Evolutionary conservation across 2,888 invertebrate species (phyloP), one percentile per base, ranked within the genome.

Genomic region (Drosophila mercatorum): DNA sequence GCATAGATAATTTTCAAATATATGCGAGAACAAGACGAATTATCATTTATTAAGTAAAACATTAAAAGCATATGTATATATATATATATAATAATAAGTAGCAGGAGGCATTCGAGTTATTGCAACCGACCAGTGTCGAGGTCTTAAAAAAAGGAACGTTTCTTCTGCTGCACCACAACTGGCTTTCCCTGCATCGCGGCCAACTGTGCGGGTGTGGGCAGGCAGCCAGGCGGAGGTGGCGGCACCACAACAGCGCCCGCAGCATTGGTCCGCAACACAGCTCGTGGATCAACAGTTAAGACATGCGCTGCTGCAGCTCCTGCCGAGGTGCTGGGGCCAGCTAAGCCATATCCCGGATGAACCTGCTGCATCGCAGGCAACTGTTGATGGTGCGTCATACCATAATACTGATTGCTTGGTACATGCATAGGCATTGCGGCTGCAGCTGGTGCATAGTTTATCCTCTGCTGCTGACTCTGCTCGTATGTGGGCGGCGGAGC

Each of bases 151-250:
- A 92, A 90, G 11, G 89, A 84, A 49, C 88, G 91, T 38, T 92
- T 91, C 72, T 87, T 82, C 59, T 90, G 82, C 52, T 91, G 90
- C 22, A 91, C 52, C 36, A 90, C 69, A 49, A 92, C 92, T 3
- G 91, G 88, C 67, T 92, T 91, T 2, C 93, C 93, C 58, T 92
- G 91, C 84, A 93, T 88, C 0, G 92, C 92, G 2, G 93, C 93
- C 53, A 91, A 68, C 70, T 93, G 93, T 8, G 91, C 93, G 0
- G 92, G 87, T 2, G 91, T 93, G 4, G 93, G 92, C 43, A 90
- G 74, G 72, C 88, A 92, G 0, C 93, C 93, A 1, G 93, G 93
- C 3, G 93, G 93, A 8, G 93, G 93, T 38, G 93, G 93, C 7
- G 93, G 93, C 49, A 93, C 85, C 11, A 80, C 81, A 43, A 92